phyloP scores from a whole-genome alignment of 2,113 vertebrate species.

The Nerophis lumbriciformis region DNA sequence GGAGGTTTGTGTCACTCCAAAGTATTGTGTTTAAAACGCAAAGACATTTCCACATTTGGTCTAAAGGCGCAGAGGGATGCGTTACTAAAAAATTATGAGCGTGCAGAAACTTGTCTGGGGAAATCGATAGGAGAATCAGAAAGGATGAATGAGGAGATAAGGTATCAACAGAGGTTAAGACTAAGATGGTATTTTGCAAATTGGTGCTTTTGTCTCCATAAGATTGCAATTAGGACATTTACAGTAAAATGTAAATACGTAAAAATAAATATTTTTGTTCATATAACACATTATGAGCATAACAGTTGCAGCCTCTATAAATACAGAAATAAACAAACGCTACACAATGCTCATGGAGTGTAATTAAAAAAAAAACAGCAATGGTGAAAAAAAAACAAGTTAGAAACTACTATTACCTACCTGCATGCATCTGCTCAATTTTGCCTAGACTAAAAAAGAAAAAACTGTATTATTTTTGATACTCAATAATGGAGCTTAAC shows the following conservation, averaged over 20 bases:
- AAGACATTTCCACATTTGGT: too few relatives aligned
- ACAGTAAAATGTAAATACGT: too few relatives aligned
- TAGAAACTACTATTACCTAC: not conserved
- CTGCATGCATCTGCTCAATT: not conserved
- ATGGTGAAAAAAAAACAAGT: not conserved
- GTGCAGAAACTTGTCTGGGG: slow-evolving; percentile 22
- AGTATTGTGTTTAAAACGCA: too few relatives aligned
- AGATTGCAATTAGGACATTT: too few relatives aligned
- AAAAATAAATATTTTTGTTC: too few relatives aligned
- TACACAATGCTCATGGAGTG: too few relatives aligned
- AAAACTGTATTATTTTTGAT: not conserved
- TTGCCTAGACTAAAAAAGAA: not conserved
- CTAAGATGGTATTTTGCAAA: slow-evolving; percentile 26
- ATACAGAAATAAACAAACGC: too few relatives aligned
- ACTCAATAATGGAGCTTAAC: not conserved
- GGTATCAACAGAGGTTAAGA: slow-evolving; percentile 57
- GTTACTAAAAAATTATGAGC: slow-evolving; percentile 49
- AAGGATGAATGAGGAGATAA: slow-evolving; percentile 49
- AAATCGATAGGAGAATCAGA: slow-evolving; percentile 53
- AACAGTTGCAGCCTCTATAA: too few relatives aligned
- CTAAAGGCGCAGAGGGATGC: too few relatives aligned
- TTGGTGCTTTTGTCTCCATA: slow-evolving; percentile 26
- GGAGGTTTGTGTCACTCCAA: not conserved
- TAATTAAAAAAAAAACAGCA: too few relatives aligned
- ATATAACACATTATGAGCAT: too few relatives aligned